A percentile compares a stretch with the other conserved stretches of the same genome.
phyloP scores from a whole-genome alignment of 2,113 vertebrate species.

The Stigmatopora argus region DNA sequence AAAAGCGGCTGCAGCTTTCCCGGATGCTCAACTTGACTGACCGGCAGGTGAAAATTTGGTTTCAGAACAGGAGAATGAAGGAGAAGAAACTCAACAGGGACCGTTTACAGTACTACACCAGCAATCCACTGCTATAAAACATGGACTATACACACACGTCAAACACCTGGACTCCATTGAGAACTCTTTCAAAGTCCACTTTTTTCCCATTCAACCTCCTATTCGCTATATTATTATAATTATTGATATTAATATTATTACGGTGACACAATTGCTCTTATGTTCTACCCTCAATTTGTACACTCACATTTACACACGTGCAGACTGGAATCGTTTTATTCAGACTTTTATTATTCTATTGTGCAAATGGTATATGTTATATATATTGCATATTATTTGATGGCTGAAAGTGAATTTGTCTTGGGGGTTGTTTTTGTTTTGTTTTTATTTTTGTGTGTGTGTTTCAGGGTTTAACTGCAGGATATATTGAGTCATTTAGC shows the following conservation, averaged over 20 bases:
- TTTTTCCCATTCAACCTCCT: conserved; percentile 28
- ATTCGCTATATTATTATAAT: conserved; percentile 48
- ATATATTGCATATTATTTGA: conserved; percentile 2
- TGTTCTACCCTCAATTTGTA: conserved; percentile 6
- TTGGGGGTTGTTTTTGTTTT: no score
- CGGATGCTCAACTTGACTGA: conserved; percentile 97
- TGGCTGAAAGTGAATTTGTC: background rate
- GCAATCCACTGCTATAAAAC: conserved; percentile 87
- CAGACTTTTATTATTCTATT: conserved; percentile 13
- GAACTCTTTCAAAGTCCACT: conserved; percentile 34
- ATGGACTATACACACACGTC: conserved; percentile 11
- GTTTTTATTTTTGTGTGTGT: conserved; percentile 5
- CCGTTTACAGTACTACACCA: conserved; percentile 96
- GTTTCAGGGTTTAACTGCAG: background rate
- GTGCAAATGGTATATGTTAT: conserved; percentile 12
- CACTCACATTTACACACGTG: conserved; percentile 6
- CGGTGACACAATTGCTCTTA: conserved; percentile 15
- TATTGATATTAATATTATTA: conserved; percentile 51
- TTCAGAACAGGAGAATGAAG: conserved; percentile 99
- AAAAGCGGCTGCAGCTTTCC: conserved; percentile 94
- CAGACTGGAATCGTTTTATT: background rate
- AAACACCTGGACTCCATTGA: conserved; percentile 28
- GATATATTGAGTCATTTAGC: conserved; percentile 12
- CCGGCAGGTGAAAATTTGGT: conserved; percentile 99
- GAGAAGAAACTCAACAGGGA: conserved; percentile 99